phyloP scores from a whole-genome alignment of 2,797 vertebrate genomes.

The Threskiornis aethiopicus region DNA sequence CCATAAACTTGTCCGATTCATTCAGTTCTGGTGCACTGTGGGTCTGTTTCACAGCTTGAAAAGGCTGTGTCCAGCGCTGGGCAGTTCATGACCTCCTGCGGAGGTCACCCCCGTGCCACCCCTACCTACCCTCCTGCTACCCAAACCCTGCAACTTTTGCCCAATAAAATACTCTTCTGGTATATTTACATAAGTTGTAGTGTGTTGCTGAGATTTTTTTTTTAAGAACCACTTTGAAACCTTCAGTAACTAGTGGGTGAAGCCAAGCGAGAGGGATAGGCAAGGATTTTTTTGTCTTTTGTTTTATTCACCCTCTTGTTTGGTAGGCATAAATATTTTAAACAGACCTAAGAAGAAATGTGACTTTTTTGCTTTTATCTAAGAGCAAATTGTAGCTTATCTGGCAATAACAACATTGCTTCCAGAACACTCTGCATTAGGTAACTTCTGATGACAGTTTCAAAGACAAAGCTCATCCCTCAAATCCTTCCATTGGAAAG shows the following conservation, averaged over 20 bases:
- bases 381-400: neutral
- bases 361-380: neutral
- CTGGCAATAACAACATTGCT: neutral
- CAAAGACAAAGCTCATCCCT: neutral
- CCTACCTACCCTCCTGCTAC: neutral
- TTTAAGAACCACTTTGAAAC: neutral
- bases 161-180: neutral
- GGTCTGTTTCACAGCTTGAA: neutral
- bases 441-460: neutral
- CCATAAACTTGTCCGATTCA: neutral
- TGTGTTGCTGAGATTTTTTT: neutral
- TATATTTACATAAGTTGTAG: neutral
- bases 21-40: neutral
- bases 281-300: neutral
- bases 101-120: neutral
- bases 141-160: neutral
- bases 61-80: neutral
- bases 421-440: neutral
- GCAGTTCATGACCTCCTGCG: neutral
- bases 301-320: neutral
- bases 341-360: neutral
- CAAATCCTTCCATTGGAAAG: neutral
- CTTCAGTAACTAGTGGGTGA: neutral
- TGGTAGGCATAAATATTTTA: neutral
- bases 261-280: neutral